These are phyloP conservation scores for Ctenodactylus gundi DNA, from an alignment of 2,113 vertebrate genomes.

Conservation along the genomic window DNA sequence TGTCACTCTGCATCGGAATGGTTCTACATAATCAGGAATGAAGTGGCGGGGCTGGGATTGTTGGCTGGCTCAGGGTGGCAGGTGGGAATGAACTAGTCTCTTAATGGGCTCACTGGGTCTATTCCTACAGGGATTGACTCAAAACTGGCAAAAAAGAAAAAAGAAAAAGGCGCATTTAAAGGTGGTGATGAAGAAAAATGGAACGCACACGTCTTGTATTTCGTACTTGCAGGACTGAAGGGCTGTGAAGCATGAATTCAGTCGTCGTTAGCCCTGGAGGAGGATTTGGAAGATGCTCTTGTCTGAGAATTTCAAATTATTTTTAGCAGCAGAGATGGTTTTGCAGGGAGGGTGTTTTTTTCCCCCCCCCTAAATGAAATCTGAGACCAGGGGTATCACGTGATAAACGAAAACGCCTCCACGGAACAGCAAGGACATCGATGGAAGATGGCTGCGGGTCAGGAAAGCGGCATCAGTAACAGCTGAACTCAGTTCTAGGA, in stretches of 20 bases:
- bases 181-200: slow-evolving; percentile 15
- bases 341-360: background rate
- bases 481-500: background rate
- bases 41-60: background rate
- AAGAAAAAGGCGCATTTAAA: background rate
- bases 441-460: background rate
- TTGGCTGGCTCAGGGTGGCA: slow-evolving; percentile 42
- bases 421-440: background rate
- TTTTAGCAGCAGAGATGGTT: slow-evolving; percentile 67
- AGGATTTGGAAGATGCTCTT: slow-evolving; percentile 57
- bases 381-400: background rate
- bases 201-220: slow-evolving; percentile 13
- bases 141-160: background rate
- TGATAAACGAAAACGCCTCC: slow-evolving; percentile 30
- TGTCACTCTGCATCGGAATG: slow-evolving; percentile 57
- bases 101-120: slow-evolving; percentile 25
- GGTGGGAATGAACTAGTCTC: slow-evolving; percentile 51
- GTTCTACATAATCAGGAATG: slow-evolving; percentile 28
- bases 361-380: background rate
- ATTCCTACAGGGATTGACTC: background rate
- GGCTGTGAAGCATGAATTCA: slow-evolving; percentile 47
- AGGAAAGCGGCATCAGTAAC: background rate
- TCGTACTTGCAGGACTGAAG: slow-evolving; percentile 31
- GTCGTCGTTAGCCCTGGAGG: slow-evolving; percentile 24
- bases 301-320: slow-evolving; percentile 46